phyloP scores from a whole-genome alignment of 2,888 invertebrate species.

The Steromphala cineraria region DNA sequence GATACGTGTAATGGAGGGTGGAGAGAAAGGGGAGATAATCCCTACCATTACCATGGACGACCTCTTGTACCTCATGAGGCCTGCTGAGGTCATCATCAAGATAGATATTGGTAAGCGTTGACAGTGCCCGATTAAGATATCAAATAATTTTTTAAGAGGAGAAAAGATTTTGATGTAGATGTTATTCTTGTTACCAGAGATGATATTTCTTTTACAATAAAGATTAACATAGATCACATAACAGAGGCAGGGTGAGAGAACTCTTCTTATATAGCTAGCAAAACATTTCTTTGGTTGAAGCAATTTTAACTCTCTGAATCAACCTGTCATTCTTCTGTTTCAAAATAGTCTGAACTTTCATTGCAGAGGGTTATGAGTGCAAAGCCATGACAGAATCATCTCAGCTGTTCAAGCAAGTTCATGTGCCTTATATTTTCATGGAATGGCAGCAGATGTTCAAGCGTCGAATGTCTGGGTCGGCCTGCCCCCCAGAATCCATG shows the following conservation, averaged over 20 bases:
- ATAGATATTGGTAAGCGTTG: slow-evolving; percentile 62
- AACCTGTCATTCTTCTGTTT: not conserved
- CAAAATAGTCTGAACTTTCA: not conserved
- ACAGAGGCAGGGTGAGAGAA: too few species aligned
- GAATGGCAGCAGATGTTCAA: slow-evolving; percentile 68
- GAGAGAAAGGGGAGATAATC: slow-evolving; percentile 16
- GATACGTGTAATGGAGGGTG: slow-evolving; percentile 40
- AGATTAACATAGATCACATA: too few species aligned
- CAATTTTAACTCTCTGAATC: too few species aligned
- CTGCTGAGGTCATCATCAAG: slow-evolving; percentile 55
- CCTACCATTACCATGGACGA: slow-evolving; percentile 54
- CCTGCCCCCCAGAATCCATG: slow-evolving; percentile 50
- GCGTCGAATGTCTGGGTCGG: slow-evolving; percentile 41
- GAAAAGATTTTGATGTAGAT: not conserved
- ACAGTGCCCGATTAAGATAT: too few species aligned
- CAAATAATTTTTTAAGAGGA: not conserved
- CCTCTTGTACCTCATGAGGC: slow-evolving; percentile 42
- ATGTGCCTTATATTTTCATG: slow-evolving; percentile 65
- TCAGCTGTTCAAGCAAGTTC: slow-evolving; percentile 46
- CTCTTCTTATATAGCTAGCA: too few species aligned
- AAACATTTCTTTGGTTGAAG: too few species aligned
- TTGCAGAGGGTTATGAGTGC: slow-evolving; percentile 69
- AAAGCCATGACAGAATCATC: slow-evolving; percentile 52
- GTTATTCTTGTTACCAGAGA: not conserved
- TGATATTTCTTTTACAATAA: not conserved